A percentile compares a stretch with the other conserved stretches of the same genome.
Conservation (phyloP, 2,888 invertebrate species). For the Chorisops tibialis region DNA sequence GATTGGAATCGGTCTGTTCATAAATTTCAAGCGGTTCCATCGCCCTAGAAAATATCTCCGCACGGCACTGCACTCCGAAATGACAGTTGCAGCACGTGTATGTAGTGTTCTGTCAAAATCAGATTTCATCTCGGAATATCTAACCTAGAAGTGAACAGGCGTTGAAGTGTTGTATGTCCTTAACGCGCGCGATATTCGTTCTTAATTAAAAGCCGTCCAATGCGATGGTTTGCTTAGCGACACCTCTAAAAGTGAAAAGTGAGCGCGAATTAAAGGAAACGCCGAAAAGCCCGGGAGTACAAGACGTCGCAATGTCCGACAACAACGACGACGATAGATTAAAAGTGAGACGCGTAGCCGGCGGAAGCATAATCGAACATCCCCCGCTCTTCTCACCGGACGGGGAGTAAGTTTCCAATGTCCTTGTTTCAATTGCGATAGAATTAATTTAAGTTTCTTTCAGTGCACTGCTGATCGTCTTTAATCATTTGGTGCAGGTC, state of each 20-base stretch:
- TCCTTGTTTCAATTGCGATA: background rate
- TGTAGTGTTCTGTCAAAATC: background rate
- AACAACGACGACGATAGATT: conserved; percentile 49
- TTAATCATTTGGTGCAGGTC: conserved; percentile 59
- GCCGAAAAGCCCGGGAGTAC: background rate
- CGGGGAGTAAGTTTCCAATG: conserved; percentile 56
- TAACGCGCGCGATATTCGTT: background rate
- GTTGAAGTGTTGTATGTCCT: background rate
- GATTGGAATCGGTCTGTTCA: too few species aligned
- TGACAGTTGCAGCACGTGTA: background rate
- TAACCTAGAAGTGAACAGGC: conserved; percentile 21
- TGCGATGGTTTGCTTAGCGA: conserved; percentile 28
- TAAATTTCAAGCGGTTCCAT: too few species aligned
- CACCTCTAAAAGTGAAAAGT: background rate
- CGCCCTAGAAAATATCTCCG: too few species aligned
- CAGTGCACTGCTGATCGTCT: conserved; percentile 62
- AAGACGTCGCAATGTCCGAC: conserved; percentile 27
- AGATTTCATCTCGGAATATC: background rate
- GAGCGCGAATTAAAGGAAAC: background rate
- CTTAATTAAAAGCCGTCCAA: background rate
- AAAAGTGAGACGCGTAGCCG: conserved; percentile 57
- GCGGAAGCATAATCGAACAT: conserved; percentile 60
- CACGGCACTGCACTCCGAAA: background rate
- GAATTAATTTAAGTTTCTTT: conserved; percentile 32
- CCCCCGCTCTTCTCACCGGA: conserved; percentile 62